Conservation (phyloP, 2,888 invertebrate species). For the Myopa tessellatipennis region DNA sequence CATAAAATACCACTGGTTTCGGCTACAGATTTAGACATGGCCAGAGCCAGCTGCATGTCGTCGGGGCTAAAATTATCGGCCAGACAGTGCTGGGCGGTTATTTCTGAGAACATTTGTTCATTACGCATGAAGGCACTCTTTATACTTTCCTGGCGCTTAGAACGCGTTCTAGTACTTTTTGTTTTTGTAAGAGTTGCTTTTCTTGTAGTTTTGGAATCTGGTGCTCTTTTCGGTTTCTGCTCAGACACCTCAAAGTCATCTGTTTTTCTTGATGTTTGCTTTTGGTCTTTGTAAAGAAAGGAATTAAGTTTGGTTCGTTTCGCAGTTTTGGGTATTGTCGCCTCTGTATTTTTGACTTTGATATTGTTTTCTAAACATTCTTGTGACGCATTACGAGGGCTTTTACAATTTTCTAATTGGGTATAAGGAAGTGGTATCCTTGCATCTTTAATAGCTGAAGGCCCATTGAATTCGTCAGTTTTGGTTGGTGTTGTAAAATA, state of each 20-base stretch:
- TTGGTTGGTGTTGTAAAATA: constrained; percentile 54
- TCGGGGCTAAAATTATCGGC: constrained; percentile 73
- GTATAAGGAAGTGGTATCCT: neutral
- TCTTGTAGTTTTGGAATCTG: constrained; percentile 33
- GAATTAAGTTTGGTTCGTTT: constrained; percentile 51
- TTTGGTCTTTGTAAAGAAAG: constrained; percentile 47
- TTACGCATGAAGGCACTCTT: constrained; percentile 61
- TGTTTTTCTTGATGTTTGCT: constrained; percentile 16
- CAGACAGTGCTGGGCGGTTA: constrained; percentile 63
- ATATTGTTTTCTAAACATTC: neutral
- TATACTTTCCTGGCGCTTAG: constrained; percentile 60
- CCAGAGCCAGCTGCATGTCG: constrained; percentile 76
- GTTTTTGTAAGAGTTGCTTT: constrained; percentile 31
- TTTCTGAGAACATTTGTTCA: constrained; percentile 63
- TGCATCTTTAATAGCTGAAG: neutral
- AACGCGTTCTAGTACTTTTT: constrained; percentile 37
- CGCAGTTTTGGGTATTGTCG: neutral
- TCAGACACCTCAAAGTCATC: constrained; percentile 51
- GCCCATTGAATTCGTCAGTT: neutral
- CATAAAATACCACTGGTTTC: constrained; percentile 50
- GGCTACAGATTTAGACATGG: constrained; percentile 73
- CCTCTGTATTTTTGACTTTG: neutral
- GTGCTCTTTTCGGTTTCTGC: constrained; percentile 55
- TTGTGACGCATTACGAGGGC: neutral
- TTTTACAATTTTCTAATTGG: neutral